Base-by-base conservation (phyloP, 1,140 invertebrate species). In the Gryon sp. region DNA sequence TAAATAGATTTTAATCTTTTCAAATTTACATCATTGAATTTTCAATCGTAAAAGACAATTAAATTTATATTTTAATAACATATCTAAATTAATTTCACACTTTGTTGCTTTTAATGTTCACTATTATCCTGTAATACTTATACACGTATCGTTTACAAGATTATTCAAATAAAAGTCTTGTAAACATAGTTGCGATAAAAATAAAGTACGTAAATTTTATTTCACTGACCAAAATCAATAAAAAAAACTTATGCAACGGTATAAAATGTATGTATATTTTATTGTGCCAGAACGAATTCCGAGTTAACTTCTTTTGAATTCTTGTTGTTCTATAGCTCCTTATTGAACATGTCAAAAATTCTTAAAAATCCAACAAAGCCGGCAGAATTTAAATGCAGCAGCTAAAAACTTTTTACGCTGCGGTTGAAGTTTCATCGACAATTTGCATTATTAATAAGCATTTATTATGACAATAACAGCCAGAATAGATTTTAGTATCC, bases 241-340 rank as follows among this genome's bases (percentile, higher is more conserved):
- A 19, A 12, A n/a, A n/a, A n/a, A n/a, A n/a, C n/a, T n/a, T n/a
- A n/a, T n/a, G n/a, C n/a, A n/a, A n/a, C n/a, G n/a, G n/a, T n/a
- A n/a, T n/a, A 48, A 80, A 68, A 78, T 63, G 63, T 69, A 80
- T 78, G 30, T 46, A 46, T 53, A 46, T 57, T 66, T 66, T 57
- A 66, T 66, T 66, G 48, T 55, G 9, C 20, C n/a, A 12, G 28
- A 41, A 76, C 36, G 50, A 45, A 81, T 79, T 72, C 65, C 55
- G 34, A 34, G 53, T 45, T 65, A 65, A 65, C 48, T 28, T 63
- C 11, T 41, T 63, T 50, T 19, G 43, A 63, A 52, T 63, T 52
- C 32, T 63, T 40, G n/a, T 16, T 63, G 34, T 63, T 18, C 36
- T 32, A 52, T 26, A 9, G 8, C 26, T 52, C 41, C 26, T 41